A percentile compares a stretch with the other conserved stretches of the same genome.
phyloP scores from a whole-genome alignment of 1,140 invertebrate genomes.

The Solenopsis fugax region DNA sequence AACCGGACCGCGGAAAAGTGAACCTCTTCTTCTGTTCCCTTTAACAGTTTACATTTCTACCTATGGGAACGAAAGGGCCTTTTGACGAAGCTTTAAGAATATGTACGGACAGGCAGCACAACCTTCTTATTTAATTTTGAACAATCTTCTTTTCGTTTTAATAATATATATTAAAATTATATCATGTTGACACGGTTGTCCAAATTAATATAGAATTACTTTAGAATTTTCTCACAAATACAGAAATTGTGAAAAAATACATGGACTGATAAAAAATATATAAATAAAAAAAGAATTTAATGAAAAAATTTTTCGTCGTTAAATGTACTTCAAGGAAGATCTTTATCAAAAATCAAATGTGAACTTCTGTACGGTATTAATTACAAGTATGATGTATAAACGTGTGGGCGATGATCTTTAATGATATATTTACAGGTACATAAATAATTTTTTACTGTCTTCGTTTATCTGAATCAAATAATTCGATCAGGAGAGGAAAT shows the following conservation, averaged over 20 bases:
- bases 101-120: neutral
- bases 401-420: neutral
- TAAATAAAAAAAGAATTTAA: neutral
- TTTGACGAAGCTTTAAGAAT: constrained; percentile 23
- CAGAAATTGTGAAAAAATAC: neutral
- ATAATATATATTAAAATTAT: neutral
- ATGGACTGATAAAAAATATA: neutral
- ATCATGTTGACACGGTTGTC: neutral
- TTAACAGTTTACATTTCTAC: constrained; percentile 40
- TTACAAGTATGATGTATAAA: neutral
- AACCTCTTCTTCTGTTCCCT: constrained; percentile 19
- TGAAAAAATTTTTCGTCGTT: neutral
- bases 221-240: neutral
- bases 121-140: neutral
- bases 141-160: neutral
- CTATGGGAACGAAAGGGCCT: constrained; percentile 2
- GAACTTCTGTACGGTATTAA: neutral
- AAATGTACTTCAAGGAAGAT: neutral
- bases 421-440: neutral
- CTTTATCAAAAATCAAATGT: neutral
- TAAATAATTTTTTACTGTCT: neutral
- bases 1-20: constrained; percentile 63
- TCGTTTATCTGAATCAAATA: neutral
- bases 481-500: too few species aligned
- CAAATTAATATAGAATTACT: neutral